These are phyloP conservation scores for Pseudachorutes palmiensis DNA, from an alignment of 1,140 invertebrate species.

Conservation along the genomic window DNA sequence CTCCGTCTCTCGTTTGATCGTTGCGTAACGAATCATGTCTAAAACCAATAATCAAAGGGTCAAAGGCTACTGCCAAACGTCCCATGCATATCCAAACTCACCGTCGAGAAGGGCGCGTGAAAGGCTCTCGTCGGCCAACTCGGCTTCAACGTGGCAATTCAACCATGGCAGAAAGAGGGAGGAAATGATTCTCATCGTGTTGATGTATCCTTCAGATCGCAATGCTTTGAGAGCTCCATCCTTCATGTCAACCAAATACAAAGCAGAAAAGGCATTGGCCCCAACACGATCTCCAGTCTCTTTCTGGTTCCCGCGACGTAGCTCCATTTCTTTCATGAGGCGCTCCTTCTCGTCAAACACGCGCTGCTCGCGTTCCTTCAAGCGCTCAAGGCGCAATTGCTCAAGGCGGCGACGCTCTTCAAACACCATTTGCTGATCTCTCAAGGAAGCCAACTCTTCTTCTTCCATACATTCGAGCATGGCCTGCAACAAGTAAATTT, in stretches of 20 bases:
- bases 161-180: slow-evolving; percentile 8
- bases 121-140: neutral
- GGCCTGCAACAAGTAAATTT: slow-evolving; percentile 16
- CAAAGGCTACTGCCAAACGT: too few relatives aligned
- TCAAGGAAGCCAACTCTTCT: slow-evolving; percentile 32
- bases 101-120: slow-evolving; percentile 4
- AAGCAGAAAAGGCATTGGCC: neutral
- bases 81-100: too few relatives aligned
- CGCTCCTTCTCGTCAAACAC: slow-evolving; percentile 27
- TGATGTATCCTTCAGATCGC: slow-evolving; percentile 8
- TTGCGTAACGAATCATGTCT: neutral
- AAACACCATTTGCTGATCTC: slow-evolving; percentile 33
- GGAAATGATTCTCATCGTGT: neutral
- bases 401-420: slow-evolving; percentile 30
- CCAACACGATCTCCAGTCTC: neutral
- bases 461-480: slow-evolving; percentile 37
- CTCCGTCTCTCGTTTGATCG: slow-evolving; percentile 4
- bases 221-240: neutral
- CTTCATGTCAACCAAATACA: neutral
- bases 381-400: slow-evolving; percentile 15
- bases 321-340: neutral
- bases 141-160: neutral
- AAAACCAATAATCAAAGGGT: too few relatives aligned
- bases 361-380: slow-evolving; percentile 31
- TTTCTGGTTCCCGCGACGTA: neutral